A percentile compares a stretch with the other conserved stretches of the same genome.
Evolutionary conservation across 2,113 vertebrate species (phyloP).

Genomic region (Dasyornis broadbenti): DNA sequence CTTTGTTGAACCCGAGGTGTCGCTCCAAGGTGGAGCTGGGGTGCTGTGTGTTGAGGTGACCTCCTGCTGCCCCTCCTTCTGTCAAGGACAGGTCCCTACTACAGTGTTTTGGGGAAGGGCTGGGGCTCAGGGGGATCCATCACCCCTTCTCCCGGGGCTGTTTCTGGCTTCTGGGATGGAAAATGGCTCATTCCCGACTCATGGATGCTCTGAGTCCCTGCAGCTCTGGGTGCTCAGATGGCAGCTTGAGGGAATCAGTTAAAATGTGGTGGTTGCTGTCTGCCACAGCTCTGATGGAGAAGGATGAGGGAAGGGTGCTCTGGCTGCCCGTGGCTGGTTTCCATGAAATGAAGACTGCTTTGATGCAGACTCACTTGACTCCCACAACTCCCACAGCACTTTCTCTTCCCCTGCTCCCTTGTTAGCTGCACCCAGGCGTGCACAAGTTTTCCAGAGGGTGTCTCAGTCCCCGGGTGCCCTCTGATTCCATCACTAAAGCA

Average conservation of each 20-base stretch:
- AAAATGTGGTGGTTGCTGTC: not conserved
- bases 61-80: not conserved
- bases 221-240: not conserved
- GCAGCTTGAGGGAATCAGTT: not conserved
- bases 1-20: not conserved
- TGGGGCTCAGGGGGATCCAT: not conserved
- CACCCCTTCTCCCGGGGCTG: not conserved
- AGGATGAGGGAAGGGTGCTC: not conserved
- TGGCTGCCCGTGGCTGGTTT: not conserved
- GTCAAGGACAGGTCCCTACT: not conserved
- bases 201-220: not conserved
- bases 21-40: not conserved
- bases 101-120: accelerated
- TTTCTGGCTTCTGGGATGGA: not conserved
- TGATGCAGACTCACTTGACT: not conserved
- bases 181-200: not conserved
- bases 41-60: not conserved
- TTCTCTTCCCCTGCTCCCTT: not conserved
- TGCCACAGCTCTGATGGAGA: not conserved
- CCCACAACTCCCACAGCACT: not conserved
- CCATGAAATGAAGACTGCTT: not conserved
- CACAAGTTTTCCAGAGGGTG: not conserved
- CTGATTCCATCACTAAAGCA: accelerated
- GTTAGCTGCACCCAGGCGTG: not conserved
- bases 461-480: not conserved